These are phyloP conservation scores for Pantelozetes paolii DNA, from an alignment of 2,888 invertebrate species.

Conservation along the genomic window DNA sequence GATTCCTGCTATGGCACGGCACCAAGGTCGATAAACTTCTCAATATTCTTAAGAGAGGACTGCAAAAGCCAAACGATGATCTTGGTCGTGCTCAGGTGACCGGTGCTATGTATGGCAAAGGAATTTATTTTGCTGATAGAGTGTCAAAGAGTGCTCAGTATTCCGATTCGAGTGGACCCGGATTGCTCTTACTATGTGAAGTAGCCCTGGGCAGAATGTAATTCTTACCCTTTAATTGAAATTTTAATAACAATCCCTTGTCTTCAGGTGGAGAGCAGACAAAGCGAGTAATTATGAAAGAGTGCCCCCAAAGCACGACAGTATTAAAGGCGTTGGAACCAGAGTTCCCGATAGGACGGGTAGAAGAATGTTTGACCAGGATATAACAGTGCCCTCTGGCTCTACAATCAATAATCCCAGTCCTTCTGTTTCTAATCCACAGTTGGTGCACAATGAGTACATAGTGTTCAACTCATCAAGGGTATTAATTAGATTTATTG, in stretches of 20 bases:
- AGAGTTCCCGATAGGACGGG: neutral
- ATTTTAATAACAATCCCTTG: neutral
- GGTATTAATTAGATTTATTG: neutral
- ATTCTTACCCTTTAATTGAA: constrained; percentile 26
- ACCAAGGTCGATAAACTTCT: constrained; percentile 89
- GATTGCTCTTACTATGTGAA: constrained; percentile 84
- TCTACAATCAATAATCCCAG: neutral
- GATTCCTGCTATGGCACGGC: constrained; percentile 73
- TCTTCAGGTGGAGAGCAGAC: neutral
- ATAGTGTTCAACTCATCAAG: neutral
- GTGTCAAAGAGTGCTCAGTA: constrained; percentile 97
- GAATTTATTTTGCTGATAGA: constrained; percentile 97
- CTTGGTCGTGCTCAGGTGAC: constrained; percentile 65
- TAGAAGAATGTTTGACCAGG: neutral
- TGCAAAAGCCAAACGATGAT: constrained; percentile 95
- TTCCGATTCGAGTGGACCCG: constrained; percentile 64
- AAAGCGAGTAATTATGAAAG: neutral
- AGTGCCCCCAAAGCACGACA: neutral
- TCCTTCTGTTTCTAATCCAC: neutral
- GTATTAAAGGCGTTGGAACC: neutral
- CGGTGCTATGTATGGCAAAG: constrained; percentile 92
- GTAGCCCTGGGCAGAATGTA: constrained; percentile 56
- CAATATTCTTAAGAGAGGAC: constrained; percentile 76
- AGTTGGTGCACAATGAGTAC: neutral
- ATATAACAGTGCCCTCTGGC: neutral